phyloP scores from a whole-genome alignment of 2,797 vertebrate genomes.

The Sylvia borin region DNA sequence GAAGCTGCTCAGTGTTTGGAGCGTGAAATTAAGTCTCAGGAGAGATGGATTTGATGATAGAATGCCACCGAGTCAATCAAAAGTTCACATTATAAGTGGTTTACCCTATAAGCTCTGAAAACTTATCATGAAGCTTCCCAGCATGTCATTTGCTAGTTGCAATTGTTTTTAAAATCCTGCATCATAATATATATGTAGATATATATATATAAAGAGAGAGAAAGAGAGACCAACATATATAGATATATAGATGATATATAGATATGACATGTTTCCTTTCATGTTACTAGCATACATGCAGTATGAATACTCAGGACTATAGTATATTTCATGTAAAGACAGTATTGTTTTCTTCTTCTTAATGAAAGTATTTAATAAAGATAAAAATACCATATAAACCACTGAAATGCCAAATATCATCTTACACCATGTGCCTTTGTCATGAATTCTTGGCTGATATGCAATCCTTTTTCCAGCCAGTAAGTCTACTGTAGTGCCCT shows the following conservation, averaged over 20 bases:
- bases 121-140: neutral
- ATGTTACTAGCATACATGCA: neutral
- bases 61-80: conserved; percentile 22
- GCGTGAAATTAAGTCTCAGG: conserved; percentile 51
- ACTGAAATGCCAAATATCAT: neutral
- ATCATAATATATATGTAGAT: too few relatives aligned
- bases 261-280: neutral
- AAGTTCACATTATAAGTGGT: neutral
- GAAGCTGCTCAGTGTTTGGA: conserved; percentile 27
- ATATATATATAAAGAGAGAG: neutral
- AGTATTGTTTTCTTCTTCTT: neutral
- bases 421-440: neutral
- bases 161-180: neutral
- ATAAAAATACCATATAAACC: neutral
- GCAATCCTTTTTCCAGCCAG: neutral
- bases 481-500: neutral
- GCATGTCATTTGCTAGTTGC: neutral
- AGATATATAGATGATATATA: neutral
- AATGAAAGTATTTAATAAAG: neutral
- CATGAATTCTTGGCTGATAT: neutral
- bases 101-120: neutral
- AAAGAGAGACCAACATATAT: too few relatives aligned
- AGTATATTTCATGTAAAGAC: neutral
- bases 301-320: neutral
- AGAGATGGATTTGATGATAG: conserved; percentile 39